phyloP scores from a whole-genome alignment of 2,113 vertebrate genomes.

The Sporophila hypoxantha region DNA sequence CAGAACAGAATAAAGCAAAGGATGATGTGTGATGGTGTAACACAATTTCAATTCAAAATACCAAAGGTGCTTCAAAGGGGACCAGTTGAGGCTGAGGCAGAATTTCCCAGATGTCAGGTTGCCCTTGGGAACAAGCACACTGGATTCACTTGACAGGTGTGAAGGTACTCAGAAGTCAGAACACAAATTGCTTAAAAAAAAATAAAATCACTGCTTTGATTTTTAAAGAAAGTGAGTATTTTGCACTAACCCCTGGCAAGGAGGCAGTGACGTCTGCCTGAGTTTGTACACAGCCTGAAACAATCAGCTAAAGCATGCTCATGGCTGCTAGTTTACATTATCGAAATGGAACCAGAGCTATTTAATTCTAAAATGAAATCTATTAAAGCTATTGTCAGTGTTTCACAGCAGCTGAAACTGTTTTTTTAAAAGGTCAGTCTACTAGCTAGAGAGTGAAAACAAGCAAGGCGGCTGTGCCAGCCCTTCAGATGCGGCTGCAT shows the following conservation, averaged over 20 bases:
- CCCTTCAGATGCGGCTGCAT: neutral
- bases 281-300: slow-evolving; percentile 21
- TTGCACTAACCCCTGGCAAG: neutral
- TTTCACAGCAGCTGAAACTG: slow-evolving; percentile 13
- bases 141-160: slow-evolving; percentile 30
- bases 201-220: neutral
- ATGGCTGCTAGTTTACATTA: neutral
- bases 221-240: neutral
- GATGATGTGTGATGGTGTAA: neutral
- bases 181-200: neutral
- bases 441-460: slow-evolving; percentile 21
- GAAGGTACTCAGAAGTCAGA: slow-evolving; percentile 14
- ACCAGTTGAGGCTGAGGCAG: neutral
- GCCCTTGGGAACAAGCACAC: neutral
- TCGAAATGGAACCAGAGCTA: neutral
- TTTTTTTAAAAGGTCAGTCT: slow-evolving; percentile 15
- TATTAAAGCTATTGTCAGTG: neutral
- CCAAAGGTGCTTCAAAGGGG: neutral
- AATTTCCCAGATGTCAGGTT: slow-evolving; percentile 40
- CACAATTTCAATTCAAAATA: slow-evolving; percentile 2
- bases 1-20: neutral
- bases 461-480: slow-evolving; percentile 14
- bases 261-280: slow-evolving; percentile 11
- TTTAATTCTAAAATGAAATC: neutral
- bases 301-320: neutral